Percentiles rank a stretch among this genome's conserved stretches.
Conservation (phyloP, 2,888 invertebrate genomes). For the Slavum lentiscoides region DNA sequence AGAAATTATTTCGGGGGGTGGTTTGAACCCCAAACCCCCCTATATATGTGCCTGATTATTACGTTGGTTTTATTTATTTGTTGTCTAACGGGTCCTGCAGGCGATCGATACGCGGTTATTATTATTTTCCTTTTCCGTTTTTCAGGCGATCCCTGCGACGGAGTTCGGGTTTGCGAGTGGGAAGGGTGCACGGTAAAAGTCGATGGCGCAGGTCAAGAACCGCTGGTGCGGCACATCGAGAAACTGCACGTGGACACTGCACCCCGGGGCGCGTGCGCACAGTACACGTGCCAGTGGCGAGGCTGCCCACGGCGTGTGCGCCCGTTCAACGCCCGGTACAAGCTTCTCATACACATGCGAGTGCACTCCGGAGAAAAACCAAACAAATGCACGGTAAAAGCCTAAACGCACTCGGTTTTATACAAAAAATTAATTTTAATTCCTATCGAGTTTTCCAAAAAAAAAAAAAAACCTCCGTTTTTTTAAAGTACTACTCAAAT, state of each 20-base stretch:
- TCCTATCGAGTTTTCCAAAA: too few relatives aligned
- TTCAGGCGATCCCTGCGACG: slow-evolving; percentile 43
- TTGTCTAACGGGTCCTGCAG: too few relatives aligned
- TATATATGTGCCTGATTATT: too few relatives aligned
- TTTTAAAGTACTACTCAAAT: too few relatives aligned
- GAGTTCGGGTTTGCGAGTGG: slow-evolving; percentile 39
- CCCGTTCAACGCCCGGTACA: slow-evolving; percentile 97
- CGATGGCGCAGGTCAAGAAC: slow-evolving; percentile 65
- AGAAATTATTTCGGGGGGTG: too few relatives aligned
- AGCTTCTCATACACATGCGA: slow-evolving; percentile 93
- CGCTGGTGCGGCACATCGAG: slow-evolving; percentile 82
- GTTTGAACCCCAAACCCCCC: too few relatives aligned
- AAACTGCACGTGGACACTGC: slow-evolving; percentile 78
- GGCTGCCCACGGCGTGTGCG: slow-evolving; percentile 86
- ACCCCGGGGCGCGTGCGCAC: slow-evolving; percentile 57
- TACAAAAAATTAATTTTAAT: too few relatives aligned
- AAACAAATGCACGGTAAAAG: slow-evolving; percentile 88
- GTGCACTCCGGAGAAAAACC: slow-evolving; percentile 98
- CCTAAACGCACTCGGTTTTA: too few relatives aligned
- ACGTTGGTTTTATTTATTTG: too few relatives aligned
- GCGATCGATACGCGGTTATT: too few relatives aligned
- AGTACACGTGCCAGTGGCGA: slow-evolving; percentile 91
- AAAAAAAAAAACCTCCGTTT: too few relatives aligned
- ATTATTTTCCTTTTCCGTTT: neutral
- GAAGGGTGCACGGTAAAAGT: slow-evolving; percentile 47